Conservation (phyloP, 2,888 invertebrate species). For the Trypoxylon attenuatum region DNA sequence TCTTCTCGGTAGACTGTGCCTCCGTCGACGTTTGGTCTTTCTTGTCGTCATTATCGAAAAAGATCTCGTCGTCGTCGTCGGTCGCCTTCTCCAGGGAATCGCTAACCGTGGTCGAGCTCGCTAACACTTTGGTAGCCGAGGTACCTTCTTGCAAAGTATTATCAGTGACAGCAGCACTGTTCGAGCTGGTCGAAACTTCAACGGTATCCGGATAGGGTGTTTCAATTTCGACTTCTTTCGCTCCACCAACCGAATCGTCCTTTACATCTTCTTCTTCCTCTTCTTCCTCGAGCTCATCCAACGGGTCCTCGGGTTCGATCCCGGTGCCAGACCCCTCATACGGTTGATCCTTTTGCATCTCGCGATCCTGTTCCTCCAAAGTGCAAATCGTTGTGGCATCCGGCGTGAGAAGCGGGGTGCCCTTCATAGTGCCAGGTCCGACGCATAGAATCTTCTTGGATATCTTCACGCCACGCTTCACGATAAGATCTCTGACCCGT, state of each 20-base stretch:
- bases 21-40: constrained; percentile 13
- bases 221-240: constrained; percentile 20
- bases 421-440: constrained; percentile 76
- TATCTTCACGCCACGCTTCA: constrained; percentile 63
- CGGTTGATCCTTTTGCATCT: constrained; percentile 79
- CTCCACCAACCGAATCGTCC: not conserved
- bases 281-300: constrained; percentile 14
- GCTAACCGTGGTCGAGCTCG: not conserved
- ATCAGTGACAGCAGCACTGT: not conserved
- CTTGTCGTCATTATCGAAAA: constrained; percentile 50
- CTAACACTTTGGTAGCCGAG: not conserved
- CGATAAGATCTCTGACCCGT: constrained; percentile 79
- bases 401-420: constrained; percentile 78
- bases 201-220: constrained; percentile 26
- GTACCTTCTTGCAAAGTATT: not conserved
- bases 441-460: constrained; percentile 76
- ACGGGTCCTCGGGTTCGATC: constrained; percentile 48
- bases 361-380: constrained; percentile 64
- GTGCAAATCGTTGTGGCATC: constrained; percentile 67
- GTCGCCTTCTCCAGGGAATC: constrained; percentile 12
- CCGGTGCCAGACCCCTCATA: constrained; percentile 71
- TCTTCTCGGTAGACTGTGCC: constrained; percentile 8
- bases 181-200: constrained; percentile 10
- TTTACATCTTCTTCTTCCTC: constrained; percentile 34
- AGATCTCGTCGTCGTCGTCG: constrained; percentile 46